Percentiles rank a stretch among this genome's conserved stretches.
phyloP scores from a whole-genome alignment of 2,113 vertebrate genomes.

The Chaetura pelagica region DNA sequence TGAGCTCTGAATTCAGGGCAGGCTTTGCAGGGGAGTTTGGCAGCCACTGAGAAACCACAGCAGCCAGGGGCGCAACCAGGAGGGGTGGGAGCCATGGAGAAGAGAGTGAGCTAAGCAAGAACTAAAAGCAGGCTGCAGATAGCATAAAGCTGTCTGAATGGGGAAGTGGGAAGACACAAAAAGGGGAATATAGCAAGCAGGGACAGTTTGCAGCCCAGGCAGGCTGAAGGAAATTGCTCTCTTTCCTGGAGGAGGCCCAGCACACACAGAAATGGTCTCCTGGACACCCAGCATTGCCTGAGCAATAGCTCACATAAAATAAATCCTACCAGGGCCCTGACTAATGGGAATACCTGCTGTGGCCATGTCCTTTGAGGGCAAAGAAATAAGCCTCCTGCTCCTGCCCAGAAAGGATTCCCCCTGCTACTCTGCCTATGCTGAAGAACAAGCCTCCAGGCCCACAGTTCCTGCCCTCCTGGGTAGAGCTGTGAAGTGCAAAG shows the following conservation, averaged over 20 bases:
- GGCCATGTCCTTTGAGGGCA: neutral
- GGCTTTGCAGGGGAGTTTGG: neutral
- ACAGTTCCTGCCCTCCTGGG: neutral
- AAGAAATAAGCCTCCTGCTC: neutral
- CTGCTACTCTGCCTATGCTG: neutral
- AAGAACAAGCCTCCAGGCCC: neutral
- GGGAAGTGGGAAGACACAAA: conserved; percentile 25
- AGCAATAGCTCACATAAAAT: neutral
- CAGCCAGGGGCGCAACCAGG: neutral
- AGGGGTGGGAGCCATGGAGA: neutral
- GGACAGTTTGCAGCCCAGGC: neutral
- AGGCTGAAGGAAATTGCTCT: neutral
- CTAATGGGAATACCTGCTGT: neutral
- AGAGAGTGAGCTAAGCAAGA: conserved; percentile 37
- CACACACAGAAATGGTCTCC: neutral
- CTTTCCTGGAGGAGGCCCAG: neutral
- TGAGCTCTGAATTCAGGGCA: neutral
- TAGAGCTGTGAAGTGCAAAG: neutral
- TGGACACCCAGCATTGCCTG: neutral
- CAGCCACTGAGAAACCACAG: neutral
- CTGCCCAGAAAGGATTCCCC: neutral
- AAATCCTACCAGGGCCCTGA: neutral
- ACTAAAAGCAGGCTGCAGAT: conserved; percentile 22
- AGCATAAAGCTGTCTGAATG: neutral
- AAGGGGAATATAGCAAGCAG: neutral